Evolutionary conservation across 2,797 vertebrate genomes (phyloP).

Genomic region (Melanotaenia trifasciata): DNA sequence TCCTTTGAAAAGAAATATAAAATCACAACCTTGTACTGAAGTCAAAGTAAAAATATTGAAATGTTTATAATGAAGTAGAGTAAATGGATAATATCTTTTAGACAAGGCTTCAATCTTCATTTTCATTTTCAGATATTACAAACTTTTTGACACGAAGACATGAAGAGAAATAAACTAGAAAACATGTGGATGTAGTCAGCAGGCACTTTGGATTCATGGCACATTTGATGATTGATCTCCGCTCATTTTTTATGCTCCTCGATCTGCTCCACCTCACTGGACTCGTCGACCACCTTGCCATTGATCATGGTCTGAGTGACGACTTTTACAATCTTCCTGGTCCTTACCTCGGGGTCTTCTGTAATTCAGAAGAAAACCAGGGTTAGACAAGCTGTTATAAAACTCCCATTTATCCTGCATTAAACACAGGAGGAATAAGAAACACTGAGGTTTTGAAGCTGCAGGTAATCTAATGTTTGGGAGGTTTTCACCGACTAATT

Average conservation of each 20-base stretch:
- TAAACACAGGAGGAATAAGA: no score
- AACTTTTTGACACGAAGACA: background rate
- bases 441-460: background rate
- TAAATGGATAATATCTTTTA: background rate
- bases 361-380: slow-evolving; percentile 40
- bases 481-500: background rate
- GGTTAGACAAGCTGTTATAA: background rate
- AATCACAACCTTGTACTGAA: background rate
- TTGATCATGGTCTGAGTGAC: slow-evolving; percentile 89
- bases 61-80: background rate
- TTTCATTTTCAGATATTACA: background rate
- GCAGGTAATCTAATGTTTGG: slow-evolving; percentile 3
- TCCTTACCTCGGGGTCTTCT: slow-evolving; percentile 85
- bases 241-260: slow-evolving; percentile 84
- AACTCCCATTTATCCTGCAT: background rate
- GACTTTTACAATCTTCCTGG: slow-evolving; percentile 88
- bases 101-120: background rate
- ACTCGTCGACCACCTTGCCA: slow-evolving; percentile 87
- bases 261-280: slow-evolving; percentile 86
- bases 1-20: background rate
- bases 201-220: slow-evolving; percentile 12
- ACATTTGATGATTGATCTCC: background rate
- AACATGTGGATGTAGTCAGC: background rate
- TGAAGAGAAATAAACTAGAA: background rate
- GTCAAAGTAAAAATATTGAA: background rate